Evolutionary conservation across 2,888 invertebrate species (phyloP).

Genomic region (Metacarcinus magister): DNA sequence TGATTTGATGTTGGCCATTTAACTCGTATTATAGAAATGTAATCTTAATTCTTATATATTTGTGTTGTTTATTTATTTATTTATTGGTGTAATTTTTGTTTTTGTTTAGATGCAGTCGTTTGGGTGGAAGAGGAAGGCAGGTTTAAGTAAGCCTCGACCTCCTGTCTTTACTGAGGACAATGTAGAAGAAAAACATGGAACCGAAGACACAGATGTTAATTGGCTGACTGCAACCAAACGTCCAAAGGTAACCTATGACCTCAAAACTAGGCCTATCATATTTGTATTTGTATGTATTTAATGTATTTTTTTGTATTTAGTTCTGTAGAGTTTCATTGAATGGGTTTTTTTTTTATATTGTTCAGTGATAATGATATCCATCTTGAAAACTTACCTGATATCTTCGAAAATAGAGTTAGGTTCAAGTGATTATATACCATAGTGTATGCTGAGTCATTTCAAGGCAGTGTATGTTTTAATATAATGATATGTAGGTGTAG

Average conservation of each 20-base stretch:
- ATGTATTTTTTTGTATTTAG: neutral
- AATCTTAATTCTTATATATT: neutral
- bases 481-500: too few relatives aligned
- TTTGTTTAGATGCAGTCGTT: constrained; percentile 78
- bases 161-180: constrained; percentile 68
- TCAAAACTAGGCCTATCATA: too few relatives aligned
- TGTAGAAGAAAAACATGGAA: constrained; percentile 70
- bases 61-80: neutral
- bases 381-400: too few relatives aligned
- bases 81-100: neutral
- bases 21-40: neutral
- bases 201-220: constrained; percentile 73
- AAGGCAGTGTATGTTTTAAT: too few relatives aligned
- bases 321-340: too few relatives aligned
- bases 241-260: constrained; percentile 65
- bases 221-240: constrained; percentile 79
- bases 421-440: too few relatives aligned
- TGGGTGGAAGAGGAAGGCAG: constrained; percentile 80
- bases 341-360: neutral
- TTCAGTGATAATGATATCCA: neutral
- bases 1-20: neutral
- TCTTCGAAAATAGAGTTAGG: too few relatives aligned
- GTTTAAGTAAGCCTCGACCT: constrained; percentile 71
- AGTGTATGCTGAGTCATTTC: too few relatives aligned
- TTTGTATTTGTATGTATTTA: too few relatives aligned